Base-by-base conservation (phyloP, 2,888 invertebrate species). In the Cephonodes hylas region DNA sequence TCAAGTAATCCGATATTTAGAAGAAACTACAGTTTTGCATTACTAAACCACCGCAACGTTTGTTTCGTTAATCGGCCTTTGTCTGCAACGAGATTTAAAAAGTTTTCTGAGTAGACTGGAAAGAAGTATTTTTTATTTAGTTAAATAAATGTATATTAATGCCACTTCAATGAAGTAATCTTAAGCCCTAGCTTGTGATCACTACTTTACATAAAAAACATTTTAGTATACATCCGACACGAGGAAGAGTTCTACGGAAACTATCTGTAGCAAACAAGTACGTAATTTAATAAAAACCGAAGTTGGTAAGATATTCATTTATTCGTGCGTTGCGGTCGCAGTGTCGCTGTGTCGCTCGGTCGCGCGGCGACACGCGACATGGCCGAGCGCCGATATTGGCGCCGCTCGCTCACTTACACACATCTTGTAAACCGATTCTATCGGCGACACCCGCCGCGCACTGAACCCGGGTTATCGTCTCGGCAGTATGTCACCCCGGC, bases 281-380 rank as follows among this genome's bases (percentile, higher is more conserved):
- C 48, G 18, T 0, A 53, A 61, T 61, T 61, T 61, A 46, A 46
- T 59, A 53, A 53, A 53, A 31, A 53, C 27, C 27, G 15, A 31
- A 53, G 31, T 31, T 27, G 18, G 53, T 53, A 15, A 53, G 18
- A 27, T 53, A 53, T 53, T 53, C 53, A 53, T 53, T 53, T 53
- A 53, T 53, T 53, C 53, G 53, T 31, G 53, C 18, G 18, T 15
- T 18, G 38, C 38, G 38, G 38, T 38, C 4, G 38, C 38, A 13
- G n/a, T 38, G n/a, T 13, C 31, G 38, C 38, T 38, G n/a, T 38
- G n/a, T 13, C 31, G 27, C 27, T 53, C 18, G 23, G 22, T 46
- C 45, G 53, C 15, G n/a, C 27, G 1, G 31, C 18, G 53, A 53
- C 53, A 53, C n/a, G 13, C 10, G 53, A 31, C 53, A 53, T 18